These are phyloP conservation scores for Laterallus jamaicensis DNA, from an alignment of 2,113 vertebrate genomes.

Conservation along the genomic window DNA sequence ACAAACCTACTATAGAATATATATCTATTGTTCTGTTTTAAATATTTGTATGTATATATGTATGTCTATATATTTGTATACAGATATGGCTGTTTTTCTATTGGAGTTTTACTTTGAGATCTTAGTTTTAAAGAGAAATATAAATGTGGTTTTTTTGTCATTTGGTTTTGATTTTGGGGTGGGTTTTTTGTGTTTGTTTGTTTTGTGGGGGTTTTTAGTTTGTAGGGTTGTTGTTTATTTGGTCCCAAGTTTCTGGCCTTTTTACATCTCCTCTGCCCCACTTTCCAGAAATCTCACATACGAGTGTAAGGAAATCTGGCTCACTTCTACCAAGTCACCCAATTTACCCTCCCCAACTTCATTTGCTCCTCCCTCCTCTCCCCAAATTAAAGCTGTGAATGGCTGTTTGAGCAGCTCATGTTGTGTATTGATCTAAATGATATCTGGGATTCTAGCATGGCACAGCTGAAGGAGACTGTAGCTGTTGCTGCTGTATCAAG, in stretches of 20 bases:
- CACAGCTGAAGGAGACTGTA: not conserved
- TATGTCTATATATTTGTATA: not conserved
- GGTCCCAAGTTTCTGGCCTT: not conserved
- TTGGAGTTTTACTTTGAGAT: not conserved
- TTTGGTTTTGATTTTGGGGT: not conserved
- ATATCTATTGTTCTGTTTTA: not conserved
- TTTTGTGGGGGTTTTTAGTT: no score
- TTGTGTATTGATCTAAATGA: not conserved
- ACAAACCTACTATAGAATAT: not conserved
- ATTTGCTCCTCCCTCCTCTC: rapidly evolving
- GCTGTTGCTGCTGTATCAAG: not conserved
- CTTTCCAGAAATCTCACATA: not conserved
- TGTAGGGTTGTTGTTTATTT: not conserved
- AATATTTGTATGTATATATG: not conserved
- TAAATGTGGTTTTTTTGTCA: not conserved
- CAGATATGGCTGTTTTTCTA: not conserved
- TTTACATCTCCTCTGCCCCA: not conserved
- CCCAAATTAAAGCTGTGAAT: not conserved
- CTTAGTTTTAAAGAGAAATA: not conserved
- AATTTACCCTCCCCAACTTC: not conserved
- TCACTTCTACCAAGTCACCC: not conserved
- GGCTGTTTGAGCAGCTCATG: not conserved
- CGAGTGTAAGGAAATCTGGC: not conserved
- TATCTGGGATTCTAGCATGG: not conserved
- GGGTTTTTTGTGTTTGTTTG: no score